Percentiles rank a stretch among this genome's conserved stretches.
Conservation (phyloP, 2,113 vertebrate genomes). For the Hylia prasina region DNA sequence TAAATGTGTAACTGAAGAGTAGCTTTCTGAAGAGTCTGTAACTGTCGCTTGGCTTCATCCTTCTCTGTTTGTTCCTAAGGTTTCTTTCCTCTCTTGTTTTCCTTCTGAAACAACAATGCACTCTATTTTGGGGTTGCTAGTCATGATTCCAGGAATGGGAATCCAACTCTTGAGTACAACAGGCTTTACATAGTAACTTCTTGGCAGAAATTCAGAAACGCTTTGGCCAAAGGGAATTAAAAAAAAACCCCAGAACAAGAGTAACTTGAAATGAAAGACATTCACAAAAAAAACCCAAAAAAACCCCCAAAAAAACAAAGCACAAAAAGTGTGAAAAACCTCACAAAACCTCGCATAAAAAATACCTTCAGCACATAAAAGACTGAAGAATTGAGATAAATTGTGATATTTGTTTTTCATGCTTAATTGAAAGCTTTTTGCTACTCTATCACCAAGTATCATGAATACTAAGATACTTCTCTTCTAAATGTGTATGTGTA, state of each 20-base stretch:
- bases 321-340: background rate
- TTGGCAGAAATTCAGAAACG: constrained; percentile 70
- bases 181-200: constrained; percentile 68
- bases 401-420: constrained; percentile 54
- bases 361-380: constrained; percentile 17
- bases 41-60: constrained; percentile 55
- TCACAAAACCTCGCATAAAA: background rate
- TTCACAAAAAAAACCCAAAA: background rate
- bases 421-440: constrained; percentile 47
- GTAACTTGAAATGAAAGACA: constrained; percentile 44
- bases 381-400: constrained; percentile 53
- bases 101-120: constrained; percentile 64
- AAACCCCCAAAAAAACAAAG: no score
- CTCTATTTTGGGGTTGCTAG: constrained; percentile 70
- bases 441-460: constrained; percentile 53
- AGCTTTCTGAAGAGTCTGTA: constrained; percentile 45
- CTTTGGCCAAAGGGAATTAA: constrained; percentile 56
- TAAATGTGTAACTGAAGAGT: constrained; percentile 21
- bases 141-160: constrained; percentile 69
- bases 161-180: constrained; percentile 67
- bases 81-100: constrained; percentile 65
- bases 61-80: constrained; percentile 62
- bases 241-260: constrained; percentile 56
- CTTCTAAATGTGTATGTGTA: constrained; percentile 59
- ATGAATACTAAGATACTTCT: constrained; percentile 62